Evolutionary conservation across 2,113 vertebrate genomes (phyloP), one percentile per base, ranked within the genome.

Genomic region (Amphilophus citrinellus): DNA sequence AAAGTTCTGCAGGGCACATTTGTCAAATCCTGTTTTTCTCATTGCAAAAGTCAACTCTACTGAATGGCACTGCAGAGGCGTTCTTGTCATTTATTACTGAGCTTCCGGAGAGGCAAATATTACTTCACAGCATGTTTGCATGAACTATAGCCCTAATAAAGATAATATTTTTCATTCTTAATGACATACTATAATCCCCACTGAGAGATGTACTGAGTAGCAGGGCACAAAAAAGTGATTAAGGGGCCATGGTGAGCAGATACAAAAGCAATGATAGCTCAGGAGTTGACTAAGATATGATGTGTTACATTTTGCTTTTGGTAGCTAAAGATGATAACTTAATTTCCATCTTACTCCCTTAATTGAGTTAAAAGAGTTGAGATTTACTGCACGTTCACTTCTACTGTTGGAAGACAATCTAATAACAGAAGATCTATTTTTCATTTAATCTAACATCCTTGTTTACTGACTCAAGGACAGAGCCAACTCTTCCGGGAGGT

Each of bases 11-110:
- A 77, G 77, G 76, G 83, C 66, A 80, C 44, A 80, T 88, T 92
- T 88, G 47, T 88, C 76, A 82, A 89, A 89, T 80, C 17, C 39
- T 84, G 65, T 90, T 77, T 83, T 83, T 85, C 73, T 79, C 80
- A 78, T 71, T 84, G 65, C 27, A 61, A 50, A 85, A 58, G 39
- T 65, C 37, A 84, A 71, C 50, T 65, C 24, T 17, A 30, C 37
- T 81, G 78, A 86, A 82, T 9, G 22, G 53, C 60, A 88, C 37
- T 39, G 85, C 59, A 77, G 53, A 61, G 24, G 44, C 10, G 0
- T 84, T 71, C 14, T 61, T 82, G 27, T 61, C 42, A 66, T 84
- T 86, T 84, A 47, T 84, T 65, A 30, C 58, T 14, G 50, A 80
- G 50, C 76, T 82, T 75, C 37, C 77, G 75, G 7, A 63, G 42